phyloP scores from a whole-genome alignment of 1,140 invertebrate species.

The Parapsyche elsis region DNA sequence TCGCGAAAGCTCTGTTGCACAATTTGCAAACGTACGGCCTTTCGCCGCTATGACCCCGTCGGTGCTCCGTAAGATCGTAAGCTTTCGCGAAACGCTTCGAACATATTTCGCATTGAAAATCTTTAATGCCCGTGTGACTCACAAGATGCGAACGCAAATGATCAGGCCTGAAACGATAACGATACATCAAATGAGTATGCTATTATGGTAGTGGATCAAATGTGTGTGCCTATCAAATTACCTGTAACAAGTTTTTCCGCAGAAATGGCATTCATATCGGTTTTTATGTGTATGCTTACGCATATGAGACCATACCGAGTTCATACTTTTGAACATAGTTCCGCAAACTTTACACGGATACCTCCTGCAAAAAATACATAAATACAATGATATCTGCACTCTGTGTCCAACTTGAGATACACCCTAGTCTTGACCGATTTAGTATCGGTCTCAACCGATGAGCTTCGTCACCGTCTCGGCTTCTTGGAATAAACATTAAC shows the following conservation, averaged over 20 bases:
- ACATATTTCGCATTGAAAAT: conserved; percentile 56
- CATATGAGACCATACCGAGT: conserved; percentile 56
- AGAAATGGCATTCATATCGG: conserved; percentile 56
- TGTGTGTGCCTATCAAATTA: background rate
- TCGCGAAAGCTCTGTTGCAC: conserved; percentile 49
- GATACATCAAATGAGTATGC: background rate
- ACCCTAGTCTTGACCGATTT: too few relatives aligned
- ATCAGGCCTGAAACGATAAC: conserved; percentile 42
- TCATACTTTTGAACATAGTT: conserved; percentile 55
- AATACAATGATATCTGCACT: background rate
- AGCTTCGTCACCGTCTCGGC: too few relatives aligned
- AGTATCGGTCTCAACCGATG: too few relatives aligned
- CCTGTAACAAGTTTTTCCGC: conserved; percentile 55
- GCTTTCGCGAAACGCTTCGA: conserved; percentile 52
- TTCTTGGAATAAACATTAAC: too few relatives aligned
- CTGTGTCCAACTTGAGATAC: background rate
- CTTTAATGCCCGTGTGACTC: conserved; percentile 54
- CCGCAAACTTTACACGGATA: conserved; percentile 54
- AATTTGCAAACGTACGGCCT: conserved; percentile 47
- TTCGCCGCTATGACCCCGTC: conserved; percentile 59
- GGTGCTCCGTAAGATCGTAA: conserved; percentile 53
- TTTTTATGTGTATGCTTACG: conserved; percentile 54
- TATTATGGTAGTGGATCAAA: background rate
- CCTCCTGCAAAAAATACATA: conserved; percentile 39
- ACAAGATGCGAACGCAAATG: conserved; percentile 53